These are phyloP conservation scores for Drosophila falleni DNA, from an alignment of 2,888 invertebrate genomes.

Conservation along the genomic window DNA sequence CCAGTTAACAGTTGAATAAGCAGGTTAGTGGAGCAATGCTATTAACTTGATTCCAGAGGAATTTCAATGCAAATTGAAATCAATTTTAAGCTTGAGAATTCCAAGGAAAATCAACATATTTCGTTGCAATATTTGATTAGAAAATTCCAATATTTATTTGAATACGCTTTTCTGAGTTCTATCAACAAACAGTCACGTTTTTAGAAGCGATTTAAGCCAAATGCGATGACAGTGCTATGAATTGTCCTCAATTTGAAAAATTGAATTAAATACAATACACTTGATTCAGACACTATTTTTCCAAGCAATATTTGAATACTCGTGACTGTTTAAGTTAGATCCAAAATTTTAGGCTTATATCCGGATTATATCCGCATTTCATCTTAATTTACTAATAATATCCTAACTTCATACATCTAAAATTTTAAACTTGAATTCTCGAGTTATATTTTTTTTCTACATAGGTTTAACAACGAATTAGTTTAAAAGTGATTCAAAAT, in stretches of 20 bases:
- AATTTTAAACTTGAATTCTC: too few species aligned
- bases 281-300: too few species aligned
- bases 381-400: too few species aligned
- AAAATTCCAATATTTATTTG: not conserved
- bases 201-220: not conserved
- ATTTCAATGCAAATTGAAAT: not conserved
- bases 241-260: too few species aligned
- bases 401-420: too few species aligned
- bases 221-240: not conserved
- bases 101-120: not conserved
- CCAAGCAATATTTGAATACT: too few species aligned
- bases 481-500: not conserved
- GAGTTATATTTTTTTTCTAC: too few species aligned
- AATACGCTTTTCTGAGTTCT: not conserved
- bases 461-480: not conserved
- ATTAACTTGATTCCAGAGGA: not conserved
- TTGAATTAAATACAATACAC: too few species aligned
- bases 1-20: conserved; percentile 15
- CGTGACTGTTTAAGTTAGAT: too few species aligned
- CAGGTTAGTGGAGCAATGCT: conserved; percentile 13
- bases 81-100: not conserved
- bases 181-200: not conserved
- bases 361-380: too few species aligned
- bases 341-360: too few species aligned
- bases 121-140: not conserved